Percentiles rank a stretch among this genome's conserved stretches.
Conservation (phyloP, 2,797 vertebrate species). For the Cetoscarus ocellatus region DNA sequence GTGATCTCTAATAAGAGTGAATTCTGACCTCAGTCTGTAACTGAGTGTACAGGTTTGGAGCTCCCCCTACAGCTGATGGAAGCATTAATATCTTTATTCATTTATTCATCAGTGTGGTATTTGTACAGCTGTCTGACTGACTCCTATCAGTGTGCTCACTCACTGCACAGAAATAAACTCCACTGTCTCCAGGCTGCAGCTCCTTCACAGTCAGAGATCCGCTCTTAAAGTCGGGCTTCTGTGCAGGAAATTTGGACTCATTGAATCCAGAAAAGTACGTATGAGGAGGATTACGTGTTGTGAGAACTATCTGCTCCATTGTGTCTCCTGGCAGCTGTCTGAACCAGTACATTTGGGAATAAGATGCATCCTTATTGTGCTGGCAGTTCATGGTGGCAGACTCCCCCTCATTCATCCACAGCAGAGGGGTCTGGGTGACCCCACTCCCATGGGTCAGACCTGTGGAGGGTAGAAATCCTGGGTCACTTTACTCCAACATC, state of each 20-base stretch:
- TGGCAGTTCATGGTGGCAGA: constrained; percentile 60
- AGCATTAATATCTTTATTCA: too few species aligned
- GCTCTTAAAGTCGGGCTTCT: constrained; percentile 12
- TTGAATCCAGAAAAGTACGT: constrained; percentile 36
- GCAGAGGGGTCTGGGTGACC: constrained; percentile 45
- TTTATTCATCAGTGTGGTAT: too few species aligned
- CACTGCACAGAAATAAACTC: too few species aligned
- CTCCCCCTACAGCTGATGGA: too few species aligned
- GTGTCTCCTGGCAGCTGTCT: constrained; percentile 55
- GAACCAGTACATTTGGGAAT: constrained; percentile 70
- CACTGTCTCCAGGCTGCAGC: too few species aligned
- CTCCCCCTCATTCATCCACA: constrained; percentile 9
- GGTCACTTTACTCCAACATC: not conserved
- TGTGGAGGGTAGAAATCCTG: constrained; percentile 7
- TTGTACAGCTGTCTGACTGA: too few species aligned
- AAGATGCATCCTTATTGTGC: not conserved
- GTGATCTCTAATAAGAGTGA: too few species aligned
- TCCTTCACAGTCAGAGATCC: too few species aligned
- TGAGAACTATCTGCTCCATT: constrained; percentile 42
- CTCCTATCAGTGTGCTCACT: too few species aligned
- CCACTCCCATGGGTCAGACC: constrained; percentile 31
- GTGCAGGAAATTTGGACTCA: constrained; percentile 23
- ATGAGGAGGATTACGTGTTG: not conserved
- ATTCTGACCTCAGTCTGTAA: too few species aligned
- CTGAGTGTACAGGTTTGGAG: too few species aligned